Evolutionary conservation across 2,888 invertebrate genomes (phyloP).

Genomic region (Cantharis rustica): DNA sequence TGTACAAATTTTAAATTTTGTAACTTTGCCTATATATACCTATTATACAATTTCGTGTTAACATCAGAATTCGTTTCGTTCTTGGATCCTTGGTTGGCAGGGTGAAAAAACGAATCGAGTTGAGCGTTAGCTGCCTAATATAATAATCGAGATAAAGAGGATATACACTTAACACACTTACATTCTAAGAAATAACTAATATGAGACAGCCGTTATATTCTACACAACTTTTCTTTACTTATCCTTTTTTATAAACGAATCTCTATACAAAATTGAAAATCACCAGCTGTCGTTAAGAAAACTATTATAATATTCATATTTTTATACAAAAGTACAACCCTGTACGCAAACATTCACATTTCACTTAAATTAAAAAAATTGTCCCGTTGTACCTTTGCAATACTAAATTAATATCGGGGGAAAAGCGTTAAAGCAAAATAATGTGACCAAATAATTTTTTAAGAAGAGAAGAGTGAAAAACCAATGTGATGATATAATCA

Average conservation of each 20-base stretch:
- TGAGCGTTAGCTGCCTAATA: slow-evolving; percentile 42
- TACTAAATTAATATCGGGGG: not conserved
- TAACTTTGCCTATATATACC: slow-evolving; percentile 17
- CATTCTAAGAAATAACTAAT: slow-evolving; percentile 38
- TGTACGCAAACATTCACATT: slow-evolving; percentile 1
- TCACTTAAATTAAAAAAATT: not conserved
- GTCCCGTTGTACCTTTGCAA: slow-evolving; percentile 28
- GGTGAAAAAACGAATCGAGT: slow-evolving; percentile 29
- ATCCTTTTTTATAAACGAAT: slow-evolving; percentile 27
- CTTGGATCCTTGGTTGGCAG: not conserved
- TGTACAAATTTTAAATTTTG: slow-evolving; percentile 42
- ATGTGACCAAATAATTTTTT: not conserved
- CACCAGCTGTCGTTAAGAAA: slow-evolving; percentile 22
- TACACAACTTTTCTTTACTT: slow-evolving; percentile 35
- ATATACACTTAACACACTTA: slow-evolving; percentile 49
- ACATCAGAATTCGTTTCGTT: not conserved
- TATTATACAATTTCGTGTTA: slow-evolving; percentile 7
- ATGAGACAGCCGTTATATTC: slow-evolving; percentile 35
- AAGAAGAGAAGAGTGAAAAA: not conserved
- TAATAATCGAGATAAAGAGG: slow-evolving; percentile 32
- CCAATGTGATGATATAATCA: not conserved
- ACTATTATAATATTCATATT: slow-evolving; percentile 7
- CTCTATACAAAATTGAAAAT: slow-evolving; percentile 29
- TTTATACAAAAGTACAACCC: slow-evolving; percentile 26
- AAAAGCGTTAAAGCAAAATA: not conserved